Evolutionary conservation across 1,140 invertebrate species (phyloP), one percentile per base, ranked within the genome.

Genomic region (Homalodisca vitripennis): DNA sequence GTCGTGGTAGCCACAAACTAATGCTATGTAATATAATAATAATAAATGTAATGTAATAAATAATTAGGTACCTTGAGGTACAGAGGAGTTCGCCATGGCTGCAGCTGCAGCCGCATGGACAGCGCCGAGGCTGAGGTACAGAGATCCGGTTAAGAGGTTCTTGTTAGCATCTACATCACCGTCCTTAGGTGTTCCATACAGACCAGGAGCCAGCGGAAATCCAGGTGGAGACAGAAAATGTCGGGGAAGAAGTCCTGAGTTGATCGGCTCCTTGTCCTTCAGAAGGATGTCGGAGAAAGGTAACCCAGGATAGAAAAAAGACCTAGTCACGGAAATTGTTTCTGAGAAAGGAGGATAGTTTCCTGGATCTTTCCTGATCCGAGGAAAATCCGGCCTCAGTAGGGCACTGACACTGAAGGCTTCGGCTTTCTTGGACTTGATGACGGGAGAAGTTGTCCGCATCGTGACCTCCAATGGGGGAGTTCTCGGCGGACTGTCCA

Each of bases 321-420:
- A 82, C 70, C 80, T 76, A 17, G 80, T 81, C n/a, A 84, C 80
- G n/a, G 82, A 83, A 67, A 82, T 81, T 20, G 78, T 80, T 70
- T 84, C 80, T 57, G 84, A 79, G 72, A 85, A 83, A 65, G 81
- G 79, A 51, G 77, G 76, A 65, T 78, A 70, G 69, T 17, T 75
- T 76, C n/a, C 77, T 75, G 75, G 80, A 71, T 75, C 82, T 82
- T 79, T 83, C 77, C 76, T 82, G 70, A 82, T 77, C 79, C 87
- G 84, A 1, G 87, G 89, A 24, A 88, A 85, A 78, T 93, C 90
- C 62, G 91, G 89, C 78, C 89, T 84, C 14, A 92, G 78, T 2
- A 92, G 79, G 0, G 90, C 91, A 55, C 87, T 90, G 3, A 92
- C 90, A 67, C 89, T 92, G 77, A 92, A 92, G 3, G 87, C 84